These are phyloP conservation scores for Virgularia gustaviana DNA, from an alignment of 92 coral and sea anemone genomes.

Conservation along the genomic window DNA sequence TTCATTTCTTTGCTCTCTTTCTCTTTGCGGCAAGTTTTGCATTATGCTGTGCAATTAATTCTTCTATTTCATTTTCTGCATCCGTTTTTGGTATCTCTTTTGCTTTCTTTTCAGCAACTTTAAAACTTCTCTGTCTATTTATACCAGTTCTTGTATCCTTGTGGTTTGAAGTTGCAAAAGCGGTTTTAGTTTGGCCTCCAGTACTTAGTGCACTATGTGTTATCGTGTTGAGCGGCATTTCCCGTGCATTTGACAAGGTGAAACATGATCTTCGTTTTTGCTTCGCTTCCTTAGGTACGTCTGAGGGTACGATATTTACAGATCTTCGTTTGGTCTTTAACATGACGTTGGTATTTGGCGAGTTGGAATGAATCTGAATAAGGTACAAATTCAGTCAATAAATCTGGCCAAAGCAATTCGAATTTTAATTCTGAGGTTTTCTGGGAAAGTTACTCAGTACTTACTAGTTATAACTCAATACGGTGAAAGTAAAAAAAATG, in stretches of 20 bases:
- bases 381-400: too few relatives aligned
- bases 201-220: too few relatives aligned
- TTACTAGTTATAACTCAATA: too few relatives aligned
- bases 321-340: slow-evolving; percentile 3
- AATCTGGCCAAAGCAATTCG: too few relatives aligned
- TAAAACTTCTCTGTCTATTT: background rate
- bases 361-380: too few relatives aligned
- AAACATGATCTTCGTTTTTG: background rate
- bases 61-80: slow-evolving; percentile 22
- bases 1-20: background rate
- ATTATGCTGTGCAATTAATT: slow-evolving; percentile 1
- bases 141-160: background rate
- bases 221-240: too few relatives aligned
- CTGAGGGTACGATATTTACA: background rate
- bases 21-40: slow-evolving; percentile 20
- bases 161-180: background rate
- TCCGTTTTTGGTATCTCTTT: slow-evolving; percentile 1
- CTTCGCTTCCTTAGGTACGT: background rate
- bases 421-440: too few relatives aligned
- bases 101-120: background rate
- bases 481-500: too few relatives aligned
- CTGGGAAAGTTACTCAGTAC: too few relatives aligned
- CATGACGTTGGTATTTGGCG: too few relatives aligned
- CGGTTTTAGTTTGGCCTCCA: too few relatives aligned
- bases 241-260: background rate